phyloP scores from a whole-genome alignment of 2,797 vertebrate species.

The Podarcis siculus region DNA sequence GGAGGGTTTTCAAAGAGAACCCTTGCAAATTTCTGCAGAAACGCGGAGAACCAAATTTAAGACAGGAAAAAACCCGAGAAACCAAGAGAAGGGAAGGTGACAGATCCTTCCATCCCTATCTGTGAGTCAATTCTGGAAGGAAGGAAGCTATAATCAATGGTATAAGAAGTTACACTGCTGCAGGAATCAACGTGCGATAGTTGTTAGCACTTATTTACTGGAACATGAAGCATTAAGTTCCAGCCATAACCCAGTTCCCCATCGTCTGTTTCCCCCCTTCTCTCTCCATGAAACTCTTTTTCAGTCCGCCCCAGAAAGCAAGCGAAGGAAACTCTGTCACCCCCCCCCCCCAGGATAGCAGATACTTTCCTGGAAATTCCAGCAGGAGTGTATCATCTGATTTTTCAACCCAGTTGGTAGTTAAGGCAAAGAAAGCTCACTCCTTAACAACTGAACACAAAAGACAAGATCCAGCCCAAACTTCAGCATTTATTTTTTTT shows the following conservation, averaged over 20 bases:
- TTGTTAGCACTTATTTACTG: not conserved
- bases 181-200: not conserved
- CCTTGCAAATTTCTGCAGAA: too few species aligned
- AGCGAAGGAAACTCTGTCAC: not conserved
- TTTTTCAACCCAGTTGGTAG: not conserved
- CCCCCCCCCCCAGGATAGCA: conserved; percentile 28
- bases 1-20: too few species aligned
- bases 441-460: not conserved
- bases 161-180: not conserved
- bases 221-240: not conserved
- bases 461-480: not conserved
- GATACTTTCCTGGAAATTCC: not conserved
- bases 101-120: too few species aligned
- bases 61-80: too few species aligned
- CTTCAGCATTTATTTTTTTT: not conserved
- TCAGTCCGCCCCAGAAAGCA: conserved; percentile 59
- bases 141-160: not conserved
- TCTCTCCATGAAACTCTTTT: conserved; percentile 47
- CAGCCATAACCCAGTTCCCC: conserved; percentile 37
- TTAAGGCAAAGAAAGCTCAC: not conserved
- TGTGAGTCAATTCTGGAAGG: not conserved
- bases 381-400: not conserved
- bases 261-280: conserved; percentile 42
- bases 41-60: too few species aligned
- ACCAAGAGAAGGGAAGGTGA: too few species aligned